Percentiles rank a stretch among this genome's conserved stretches.
Conservation (phyloP, 2,797 vertebrate species). For the Neosilurus mollespiculum region DNA sequence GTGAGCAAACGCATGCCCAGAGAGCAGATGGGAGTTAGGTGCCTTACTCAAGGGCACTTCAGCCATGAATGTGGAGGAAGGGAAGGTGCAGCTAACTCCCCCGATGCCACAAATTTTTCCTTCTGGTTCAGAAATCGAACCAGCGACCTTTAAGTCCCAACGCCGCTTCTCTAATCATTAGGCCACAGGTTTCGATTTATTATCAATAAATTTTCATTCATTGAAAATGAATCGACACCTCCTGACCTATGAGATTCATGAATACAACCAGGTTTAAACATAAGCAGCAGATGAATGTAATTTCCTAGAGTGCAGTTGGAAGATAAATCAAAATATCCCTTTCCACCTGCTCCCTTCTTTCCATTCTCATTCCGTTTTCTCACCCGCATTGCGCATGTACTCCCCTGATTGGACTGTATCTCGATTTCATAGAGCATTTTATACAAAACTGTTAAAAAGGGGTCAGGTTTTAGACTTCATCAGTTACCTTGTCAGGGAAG, state of each 20-base stretch:
- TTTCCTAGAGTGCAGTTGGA: conserved; percentile 47
- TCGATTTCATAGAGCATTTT: conserved; percentile 78
- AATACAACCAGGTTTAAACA: conserved; percentile 63
- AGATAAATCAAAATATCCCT: conserved; percentile 72
- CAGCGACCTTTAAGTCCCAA: too few species aligned
- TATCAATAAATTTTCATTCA: too few species aligned
- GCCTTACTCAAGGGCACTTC: too few species aligned
- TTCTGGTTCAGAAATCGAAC: too few species aligned
- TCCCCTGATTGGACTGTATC: conserved; percentile 73
- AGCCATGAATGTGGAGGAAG: too few species aligned
- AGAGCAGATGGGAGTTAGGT: too few species aligned
- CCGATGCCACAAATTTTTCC: too few species aligned
- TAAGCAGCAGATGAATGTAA: conserved; percentile 64
- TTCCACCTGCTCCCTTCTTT: not conserved
- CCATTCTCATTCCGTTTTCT: not conserved
- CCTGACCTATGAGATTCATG: not conserved
- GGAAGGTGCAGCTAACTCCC: too few species aligned
- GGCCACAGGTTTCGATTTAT: too few species aligned
- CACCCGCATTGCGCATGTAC: conserved; percentile 69
- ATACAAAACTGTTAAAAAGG: conserved; percentile 77
- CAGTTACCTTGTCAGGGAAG: conserved; percentile 69
- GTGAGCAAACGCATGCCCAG: too few species aligned
- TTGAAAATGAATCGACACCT: not conserved
- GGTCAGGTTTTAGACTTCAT: conserved; percentile 65
- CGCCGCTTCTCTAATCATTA: too few species aligned